These are phyloP conservation scores for Himantopus leucocephalus DNA, from an alignment of 2,113 vertebrate genomes.

Conservation along the genomic window DNA sequence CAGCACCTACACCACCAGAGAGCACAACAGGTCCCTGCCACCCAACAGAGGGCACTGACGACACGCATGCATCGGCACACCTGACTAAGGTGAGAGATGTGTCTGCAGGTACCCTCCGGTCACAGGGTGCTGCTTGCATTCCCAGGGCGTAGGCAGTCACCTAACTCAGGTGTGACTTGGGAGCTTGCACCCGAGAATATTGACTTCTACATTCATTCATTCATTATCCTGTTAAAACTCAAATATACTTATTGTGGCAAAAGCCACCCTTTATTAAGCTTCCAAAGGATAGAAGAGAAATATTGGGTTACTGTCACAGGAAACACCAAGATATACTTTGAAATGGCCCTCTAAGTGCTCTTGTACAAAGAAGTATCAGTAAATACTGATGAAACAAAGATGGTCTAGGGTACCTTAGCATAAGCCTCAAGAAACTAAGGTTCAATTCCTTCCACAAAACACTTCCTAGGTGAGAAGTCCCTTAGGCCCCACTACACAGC, in stretches of 20 bases:
- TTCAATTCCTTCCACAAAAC: conserved; percentile 42
- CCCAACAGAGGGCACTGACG: not conserved
- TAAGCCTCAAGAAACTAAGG: not conserved
- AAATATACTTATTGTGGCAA: not conserved
- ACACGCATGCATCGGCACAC: fast-evolving
- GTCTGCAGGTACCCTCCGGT: not conserved
- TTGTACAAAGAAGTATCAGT: not conserved
- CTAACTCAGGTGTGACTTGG: not conserved
- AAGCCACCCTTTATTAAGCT: not conserved
- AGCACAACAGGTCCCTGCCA: not conserved
- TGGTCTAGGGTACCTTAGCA: not conserved
- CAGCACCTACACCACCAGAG: not conserved
- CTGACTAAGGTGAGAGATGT: not conserved
- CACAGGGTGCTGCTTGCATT: too few relatives aligned
- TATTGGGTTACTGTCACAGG: not conserved
- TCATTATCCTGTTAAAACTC: not conserved
- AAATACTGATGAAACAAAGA: conserved; percentile 18
- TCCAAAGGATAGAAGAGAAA: not conserved
- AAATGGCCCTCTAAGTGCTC: not conserved
- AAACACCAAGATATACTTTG: not conserved
- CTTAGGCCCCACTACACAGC: conserved; percentile 1
- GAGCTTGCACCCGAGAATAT: not conserved
- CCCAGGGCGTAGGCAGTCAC: not conserved
- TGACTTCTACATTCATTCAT: not conserved
- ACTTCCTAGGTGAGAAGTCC: conserved; percentile 65